Conservation (phyloP, 2,113 vertebrate genomes). For the Antennarius striatus region DNA sequence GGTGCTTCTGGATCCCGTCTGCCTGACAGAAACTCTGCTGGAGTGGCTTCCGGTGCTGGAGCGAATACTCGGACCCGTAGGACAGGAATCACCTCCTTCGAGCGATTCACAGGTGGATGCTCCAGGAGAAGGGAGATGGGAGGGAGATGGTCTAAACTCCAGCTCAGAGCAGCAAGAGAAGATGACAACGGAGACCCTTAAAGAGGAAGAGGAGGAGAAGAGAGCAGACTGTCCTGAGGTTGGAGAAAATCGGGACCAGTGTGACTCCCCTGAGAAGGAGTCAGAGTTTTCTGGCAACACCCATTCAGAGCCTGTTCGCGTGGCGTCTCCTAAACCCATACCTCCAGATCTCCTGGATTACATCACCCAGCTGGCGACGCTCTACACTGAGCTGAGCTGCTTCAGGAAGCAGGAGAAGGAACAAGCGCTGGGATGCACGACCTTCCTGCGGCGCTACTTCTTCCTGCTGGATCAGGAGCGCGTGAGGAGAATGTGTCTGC, state of each 20-base stretch:
- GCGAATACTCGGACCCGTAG: constrained; percentile 74
- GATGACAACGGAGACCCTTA: constrained; percentile 14
- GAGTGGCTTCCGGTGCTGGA: constrained; percentile 87
- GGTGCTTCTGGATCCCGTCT: constrained; percentile 85
- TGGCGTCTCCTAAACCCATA: constrained; percentile 76
- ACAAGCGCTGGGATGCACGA: constrained; percentile 24
- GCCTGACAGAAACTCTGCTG: constrained; percentile 78
- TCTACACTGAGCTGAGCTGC: constrained; percentile 87
- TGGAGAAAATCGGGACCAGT: constrained; percentile 19
- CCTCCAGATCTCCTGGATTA: constrained; percentile 75
- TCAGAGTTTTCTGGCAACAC: constrained; percentile 1
- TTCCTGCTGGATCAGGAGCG: constrained; percentile 90
- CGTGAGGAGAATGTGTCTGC: constrained; percentile 84
- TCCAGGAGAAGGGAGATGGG: constrained; percentile 48
- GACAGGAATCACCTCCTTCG: constrained; percentile 2
- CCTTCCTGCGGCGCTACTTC: constrained; percentile 87
- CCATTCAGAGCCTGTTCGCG: constrained; percentile 63
- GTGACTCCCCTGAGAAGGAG: constrained; percentile 14
- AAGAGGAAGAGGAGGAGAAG: constrained; percentile 29
- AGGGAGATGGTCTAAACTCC: constrained; percentile 24
- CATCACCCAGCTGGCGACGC: constrained; percentile 81
- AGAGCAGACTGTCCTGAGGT: constrained; percentile 25
- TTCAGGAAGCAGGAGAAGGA: constrained; percentile 59
- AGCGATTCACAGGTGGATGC: constrained; percentile 16
- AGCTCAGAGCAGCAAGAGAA: constrained; percentile 31